Percentiles rank a stretch among this genome's conserved stretches.
These are phyloP conservation scores for Dorcus hopei DNA, from an alignment of 2,888 invertebrate genomes.

Conservation along the genomic window DNA sequence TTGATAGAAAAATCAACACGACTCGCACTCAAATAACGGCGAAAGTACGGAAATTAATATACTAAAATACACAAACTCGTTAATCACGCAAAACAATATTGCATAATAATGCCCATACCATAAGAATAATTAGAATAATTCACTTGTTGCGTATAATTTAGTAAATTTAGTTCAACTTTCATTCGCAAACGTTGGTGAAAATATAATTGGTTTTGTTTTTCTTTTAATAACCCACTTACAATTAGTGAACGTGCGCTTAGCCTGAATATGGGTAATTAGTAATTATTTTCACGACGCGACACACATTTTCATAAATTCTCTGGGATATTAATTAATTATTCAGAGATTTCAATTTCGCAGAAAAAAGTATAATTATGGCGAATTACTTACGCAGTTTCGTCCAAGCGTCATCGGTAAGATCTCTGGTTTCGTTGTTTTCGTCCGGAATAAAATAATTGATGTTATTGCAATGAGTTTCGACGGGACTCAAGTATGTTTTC, in stretches of 20 bases:
- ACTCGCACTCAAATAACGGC: too few species aligned
- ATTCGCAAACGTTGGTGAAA: not conserved
- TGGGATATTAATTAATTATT: not conserved
- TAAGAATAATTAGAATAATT: too few species aligned
- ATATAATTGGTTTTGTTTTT: not conserved
- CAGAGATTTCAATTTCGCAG: not conserved
- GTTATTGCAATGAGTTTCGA: constrained; percentile 93
- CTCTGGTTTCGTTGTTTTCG: constrained; percentile 78
- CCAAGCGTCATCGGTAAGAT: constrained; percentile 79
- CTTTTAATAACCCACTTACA: not conserved
- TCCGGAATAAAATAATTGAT: constrained; percentile 92
- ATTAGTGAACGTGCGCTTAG: not conserved
- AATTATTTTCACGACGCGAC: constrained; percentile 1
- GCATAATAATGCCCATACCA: too few species aligned
- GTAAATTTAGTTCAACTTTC: not conserved
- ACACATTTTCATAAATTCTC: not conserved
- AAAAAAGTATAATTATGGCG: not conserved
- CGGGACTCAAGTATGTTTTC: constrained; percentile 84
- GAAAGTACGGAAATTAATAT: too few species aligned
- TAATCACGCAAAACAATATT: too few species aligned
- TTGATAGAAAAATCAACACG: too few species aligned
- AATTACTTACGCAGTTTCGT: constrained; percentile 71
- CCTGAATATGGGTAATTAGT: not conserved
- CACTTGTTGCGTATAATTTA: too few species aligned
- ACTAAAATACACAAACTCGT: too few species aligned